Percentiles rank a stretch among this genome's conserved stretches.
These are phyloP conservation scores for Tachysurus fulvidraco DNA, from an alignment of 2,113 vertebrate species.

Conservation along the genomic window DNA sequence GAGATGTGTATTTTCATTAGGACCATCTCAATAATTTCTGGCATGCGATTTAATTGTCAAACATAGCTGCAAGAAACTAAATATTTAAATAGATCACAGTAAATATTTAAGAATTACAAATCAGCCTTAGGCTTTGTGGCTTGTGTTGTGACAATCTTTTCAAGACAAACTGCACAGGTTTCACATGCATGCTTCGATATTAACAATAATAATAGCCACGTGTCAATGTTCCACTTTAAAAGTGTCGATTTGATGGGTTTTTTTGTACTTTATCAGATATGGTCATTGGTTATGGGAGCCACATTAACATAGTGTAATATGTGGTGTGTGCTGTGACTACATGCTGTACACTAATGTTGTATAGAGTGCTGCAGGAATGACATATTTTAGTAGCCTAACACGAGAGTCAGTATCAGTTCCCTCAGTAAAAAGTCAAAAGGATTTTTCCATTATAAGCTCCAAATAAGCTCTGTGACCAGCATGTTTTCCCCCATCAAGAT, in stretches of 20 bases:
- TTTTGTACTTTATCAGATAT: background rate
- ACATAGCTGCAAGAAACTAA: background rate
- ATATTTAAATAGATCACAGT: background rate
- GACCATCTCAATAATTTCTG: background rate
- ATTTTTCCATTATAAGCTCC: too few relatives aligned
- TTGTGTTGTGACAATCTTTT: background rate
- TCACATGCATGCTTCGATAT: background rate
- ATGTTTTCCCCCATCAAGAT: too few relatives aligned
- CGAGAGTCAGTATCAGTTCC: too few relatives aligned
- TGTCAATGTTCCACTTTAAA: background rate
- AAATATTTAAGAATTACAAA: background rate
- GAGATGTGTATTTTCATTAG: conserved; percentile 25
- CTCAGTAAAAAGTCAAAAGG: too few relatives aligned
- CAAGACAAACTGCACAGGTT: background rate
- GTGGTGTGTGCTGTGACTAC: background rate
- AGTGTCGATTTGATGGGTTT: background rate
- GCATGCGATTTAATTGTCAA: background rate
- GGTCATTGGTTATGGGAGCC: background rate
- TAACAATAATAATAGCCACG: background rate
- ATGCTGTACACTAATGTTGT: background rate
- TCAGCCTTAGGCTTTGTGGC: background rate
- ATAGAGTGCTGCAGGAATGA: background rate
- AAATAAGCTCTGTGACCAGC: too few relatives aligned
- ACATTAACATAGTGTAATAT: background rate
- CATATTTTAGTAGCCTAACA: too few relatives aligned